Percentiles rank a stretch among this genome's conserved stretches.
phyloP scores from a whole-genome alignment of 2,113 vertebrate species.

The Coregonus clupeaformis region DNA sequence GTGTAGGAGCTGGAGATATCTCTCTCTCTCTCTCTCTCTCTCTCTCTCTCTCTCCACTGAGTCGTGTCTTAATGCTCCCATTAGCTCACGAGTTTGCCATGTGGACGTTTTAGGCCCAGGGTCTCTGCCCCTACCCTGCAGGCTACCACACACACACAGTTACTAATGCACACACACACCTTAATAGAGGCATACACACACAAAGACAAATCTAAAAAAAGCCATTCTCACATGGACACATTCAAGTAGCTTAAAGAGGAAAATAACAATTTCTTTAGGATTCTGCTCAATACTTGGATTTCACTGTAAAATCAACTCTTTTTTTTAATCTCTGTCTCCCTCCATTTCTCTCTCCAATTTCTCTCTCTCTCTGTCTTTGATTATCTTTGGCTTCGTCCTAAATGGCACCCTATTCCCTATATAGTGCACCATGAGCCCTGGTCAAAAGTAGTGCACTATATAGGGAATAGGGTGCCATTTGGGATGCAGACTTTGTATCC shows the following conservation, averaged over 20 bases:
- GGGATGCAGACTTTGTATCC: neutral
- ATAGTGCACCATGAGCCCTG: no score
- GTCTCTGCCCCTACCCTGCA: neutral
- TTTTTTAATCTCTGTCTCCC: conserved; percentile 31
- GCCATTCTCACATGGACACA: conserved; percentile 36
- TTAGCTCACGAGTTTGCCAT: conserved; percentile 4
- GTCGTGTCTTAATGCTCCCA: conserved; percentile 10
- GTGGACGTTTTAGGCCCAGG: neutral
- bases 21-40: no score
- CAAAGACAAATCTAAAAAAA: neutral
- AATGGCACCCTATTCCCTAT: no score
- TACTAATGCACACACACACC: conserved; percentile 3
- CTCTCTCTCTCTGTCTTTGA: conserved; percentile 46
- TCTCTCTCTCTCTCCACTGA: neutral
- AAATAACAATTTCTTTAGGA: no score
- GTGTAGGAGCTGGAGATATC: neutral
- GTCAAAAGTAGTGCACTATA: no score
- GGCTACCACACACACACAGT: conserved; percentile 7
- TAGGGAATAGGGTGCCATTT: no score
- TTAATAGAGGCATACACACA: neutral
- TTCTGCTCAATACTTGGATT: conserved; percentile 5
- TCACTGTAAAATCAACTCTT: conserved; percentile 5
- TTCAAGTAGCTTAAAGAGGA: no score
- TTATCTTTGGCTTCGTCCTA: conserved; percentile 3
- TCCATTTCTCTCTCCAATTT: conserved; percentile 14